Conservation (phyloP, 2,797 vertebrate genomes). For the Gadopsis bispinosus region DNA sequence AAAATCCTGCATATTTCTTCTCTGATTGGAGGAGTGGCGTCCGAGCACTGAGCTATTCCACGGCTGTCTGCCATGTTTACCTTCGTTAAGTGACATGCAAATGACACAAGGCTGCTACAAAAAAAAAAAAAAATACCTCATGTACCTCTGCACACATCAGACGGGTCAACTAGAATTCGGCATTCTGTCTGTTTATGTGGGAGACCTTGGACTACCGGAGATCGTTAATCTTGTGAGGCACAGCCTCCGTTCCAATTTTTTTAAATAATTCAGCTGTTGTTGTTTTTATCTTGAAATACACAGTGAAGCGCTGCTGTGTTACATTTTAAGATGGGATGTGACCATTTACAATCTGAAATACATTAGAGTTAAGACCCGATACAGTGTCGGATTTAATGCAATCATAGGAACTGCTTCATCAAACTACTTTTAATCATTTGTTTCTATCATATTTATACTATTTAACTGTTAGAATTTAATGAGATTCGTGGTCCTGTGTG, state of each 20-base stretch:
- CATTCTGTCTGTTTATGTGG: neutral
- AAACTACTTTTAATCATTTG: neutral
- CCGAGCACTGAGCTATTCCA: neutral
- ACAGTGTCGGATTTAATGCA: neutral
- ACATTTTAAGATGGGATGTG: neutral
- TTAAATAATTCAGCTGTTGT: neutral
- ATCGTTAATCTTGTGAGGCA: neutral
- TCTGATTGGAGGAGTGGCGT: neutral
- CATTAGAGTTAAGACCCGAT: neutral
- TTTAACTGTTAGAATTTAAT: too few species aligned
- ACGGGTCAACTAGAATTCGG: neutral
- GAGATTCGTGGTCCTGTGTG: too few species aligned
- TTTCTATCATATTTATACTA: neutral
- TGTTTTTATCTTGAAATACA: neutral
- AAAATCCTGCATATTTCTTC: neutral
- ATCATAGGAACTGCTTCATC: neutral
- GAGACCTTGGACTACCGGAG: neutral
- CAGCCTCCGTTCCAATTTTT: neutral
- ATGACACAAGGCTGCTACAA: neutral
- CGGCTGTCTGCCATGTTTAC: neutral
- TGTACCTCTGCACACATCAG: neutral
- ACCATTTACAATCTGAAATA: neutral
- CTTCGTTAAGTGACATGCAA: constrained; percentile 2
- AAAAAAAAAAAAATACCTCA: neutral
- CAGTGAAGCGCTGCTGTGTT: neutral